Conservation (phyloP, 2,888 invertebrate genomes). For the Latrodectus hesperus region DNA sequence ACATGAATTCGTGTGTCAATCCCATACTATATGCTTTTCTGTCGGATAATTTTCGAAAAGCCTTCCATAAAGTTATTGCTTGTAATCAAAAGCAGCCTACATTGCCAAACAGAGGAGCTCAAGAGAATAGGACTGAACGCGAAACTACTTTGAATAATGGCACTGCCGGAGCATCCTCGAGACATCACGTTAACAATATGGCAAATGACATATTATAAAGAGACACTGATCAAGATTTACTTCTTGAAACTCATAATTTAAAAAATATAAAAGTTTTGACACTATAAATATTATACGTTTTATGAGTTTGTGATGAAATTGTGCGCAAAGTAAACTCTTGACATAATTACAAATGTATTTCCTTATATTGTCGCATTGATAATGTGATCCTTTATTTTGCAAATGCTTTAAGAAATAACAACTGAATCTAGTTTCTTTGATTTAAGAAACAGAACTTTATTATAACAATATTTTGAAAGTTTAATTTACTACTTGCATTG, state of each 20-base stretch:
- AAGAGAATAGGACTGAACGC: slow-evolving; percentile 58
- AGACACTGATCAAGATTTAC: no score
- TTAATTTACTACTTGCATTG: no score
- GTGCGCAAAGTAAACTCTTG: not conserved
- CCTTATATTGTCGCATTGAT: not conserved
- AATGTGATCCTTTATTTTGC: not conserved
- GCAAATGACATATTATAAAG: slow-evolving; percentile 65
- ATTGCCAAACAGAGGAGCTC: slow-evolving; percentile 14
- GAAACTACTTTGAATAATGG: slow-evolving; percentile 64
- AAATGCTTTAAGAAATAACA: not conserved
- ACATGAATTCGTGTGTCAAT: slow-evolving; percentile 95
- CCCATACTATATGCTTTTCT: slow-evolving; percentile 95
- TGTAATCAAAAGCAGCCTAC: slow-evolving; percentile 52
- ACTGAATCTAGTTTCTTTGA: no score
- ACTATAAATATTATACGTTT: no score
- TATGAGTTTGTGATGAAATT: not conserved
- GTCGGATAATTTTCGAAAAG: slow-evolving; percentile 94
- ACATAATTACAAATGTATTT: no score
- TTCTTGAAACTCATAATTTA: not conserved
- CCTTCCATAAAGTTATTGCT: slow-evolving; percentile 80
- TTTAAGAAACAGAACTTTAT: no score
- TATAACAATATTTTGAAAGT: no score
- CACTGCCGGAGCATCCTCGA: slow-evolving; percentile 19
- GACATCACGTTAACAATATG: slow-evolving; percentile 12
- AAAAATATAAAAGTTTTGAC: not conserved